These are phyloP conservation scores for Drosophila asahinai DNA, from an alignment of 1,140 invertebrate genomes.

Conservation along the genomic window DNA sequence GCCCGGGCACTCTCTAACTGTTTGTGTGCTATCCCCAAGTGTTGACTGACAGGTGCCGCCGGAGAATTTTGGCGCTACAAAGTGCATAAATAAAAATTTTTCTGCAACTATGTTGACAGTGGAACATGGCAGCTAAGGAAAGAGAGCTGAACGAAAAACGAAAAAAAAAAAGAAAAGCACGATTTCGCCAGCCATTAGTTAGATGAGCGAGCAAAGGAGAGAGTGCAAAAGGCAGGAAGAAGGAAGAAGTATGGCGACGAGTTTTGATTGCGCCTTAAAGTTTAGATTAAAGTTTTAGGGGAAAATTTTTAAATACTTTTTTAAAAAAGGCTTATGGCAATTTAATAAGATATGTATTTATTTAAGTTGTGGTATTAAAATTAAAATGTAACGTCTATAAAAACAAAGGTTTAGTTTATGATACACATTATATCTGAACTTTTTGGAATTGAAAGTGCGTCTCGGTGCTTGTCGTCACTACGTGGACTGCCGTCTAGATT, in stretches of 20 bases:
- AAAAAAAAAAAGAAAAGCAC: slow-evolving; percentile 15
- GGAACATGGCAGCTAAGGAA: slow-evolving; percentile 45
- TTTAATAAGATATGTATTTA: neutral
- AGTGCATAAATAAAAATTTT: slow-evolving; percentile 79
- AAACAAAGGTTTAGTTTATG: no score
- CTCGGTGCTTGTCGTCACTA: no score
- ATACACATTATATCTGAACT: no score
- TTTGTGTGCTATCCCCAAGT: slow-evolving; percentile 50
- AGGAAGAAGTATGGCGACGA: slow-evolving; percentile 12
- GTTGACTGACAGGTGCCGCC: slow-evolving; percentile 80
- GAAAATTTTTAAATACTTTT: neutral
- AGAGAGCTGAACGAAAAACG: slow-evolving; percentile 2
- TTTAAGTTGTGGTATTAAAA: no score
- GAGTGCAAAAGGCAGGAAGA: slow-evolving; percentile 15
- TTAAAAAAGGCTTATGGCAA: neutral
- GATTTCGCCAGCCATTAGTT: slow-evolving; percentile 36
- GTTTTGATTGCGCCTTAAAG: slow-evolving; percentile 20
- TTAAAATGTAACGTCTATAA: no score
- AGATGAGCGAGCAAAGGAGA: slow-evolving; percentile 25
- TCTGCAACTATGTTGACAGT: slow-evolving; percentile 54
- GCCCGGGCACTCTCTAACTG: slow-evolving; percentile 21
- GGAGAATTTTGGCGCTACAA: slow-evolving; percentile 80
- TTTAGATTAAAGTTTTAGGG: neutral
- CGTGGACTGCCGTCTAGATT: no score
- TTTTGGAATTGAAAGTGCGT: no score